These are phyloP conservation scores for Porites lutea DNA, from an alignment of 64 coral and sea anemone species.

Conservation along the genomic window DNA sequence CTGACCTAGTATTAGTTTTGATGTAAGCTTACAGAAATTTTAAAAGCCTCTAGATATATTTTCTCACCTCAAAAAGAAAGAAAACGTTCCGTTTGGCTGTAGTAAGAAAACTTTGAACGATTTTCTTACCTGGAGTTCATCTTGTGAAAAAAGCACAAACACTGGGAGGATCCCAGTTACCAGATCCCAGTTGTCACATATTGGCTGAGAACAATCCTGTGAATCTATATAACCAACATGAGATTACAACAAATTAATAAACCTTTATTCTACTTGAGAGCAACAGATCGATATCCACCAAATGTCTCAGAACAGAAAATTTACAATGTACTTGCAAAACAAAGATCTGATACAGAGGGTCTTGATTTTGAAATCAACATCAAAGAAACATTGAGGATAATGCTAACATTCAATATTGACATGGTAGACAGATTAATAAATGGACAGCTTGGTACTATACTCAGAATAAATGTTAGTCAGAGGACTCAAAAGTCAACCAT, in stretches of 20 bases:
- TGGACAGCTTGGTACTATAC: conserved; percentile 46
- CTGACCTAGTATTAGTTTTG: no score
- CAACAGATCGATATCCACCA: conserved; percentile 53
- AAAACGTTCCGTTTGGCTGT: no score
- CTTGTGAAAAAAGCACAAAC: no score
- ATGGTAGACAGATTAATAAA: conserved; percentile 53
- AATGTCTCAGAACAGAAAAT: conserved; percentile 44
- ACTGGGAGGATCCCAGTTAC: no score
- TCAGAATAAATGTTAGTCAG: no score
- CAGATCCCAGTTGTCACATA: neutral
- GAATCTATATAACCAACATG: conserved; percentile 41
- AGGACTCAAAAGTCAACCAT: no score
- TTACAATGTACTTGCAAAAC: conserved; percentile 46
- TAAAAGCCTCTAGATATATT: no score
- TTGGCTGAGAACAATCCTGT: conserved; percentile 46
- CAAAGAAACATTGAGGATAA: conserved; percentile 43
- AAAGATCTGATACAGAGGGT: conserved; percentile 38
- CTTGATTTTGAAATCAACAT: conserved; percentile 46
- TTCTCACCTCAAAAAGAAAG: no score
- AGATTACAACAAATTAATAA: conserved; percentile 42
- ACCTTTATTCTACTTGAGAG: conserved; percentile 12
- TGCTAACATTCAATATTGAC: conserved; percentile 42
- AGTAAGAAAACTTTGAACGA: no score
- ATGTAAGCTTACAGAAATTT: no score
- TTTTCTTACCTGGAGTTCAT: no score